phyloP scores from a whole-genome alignment of 2,888 invertebrate genomes.

The Drosophila ustulata region DNA sequence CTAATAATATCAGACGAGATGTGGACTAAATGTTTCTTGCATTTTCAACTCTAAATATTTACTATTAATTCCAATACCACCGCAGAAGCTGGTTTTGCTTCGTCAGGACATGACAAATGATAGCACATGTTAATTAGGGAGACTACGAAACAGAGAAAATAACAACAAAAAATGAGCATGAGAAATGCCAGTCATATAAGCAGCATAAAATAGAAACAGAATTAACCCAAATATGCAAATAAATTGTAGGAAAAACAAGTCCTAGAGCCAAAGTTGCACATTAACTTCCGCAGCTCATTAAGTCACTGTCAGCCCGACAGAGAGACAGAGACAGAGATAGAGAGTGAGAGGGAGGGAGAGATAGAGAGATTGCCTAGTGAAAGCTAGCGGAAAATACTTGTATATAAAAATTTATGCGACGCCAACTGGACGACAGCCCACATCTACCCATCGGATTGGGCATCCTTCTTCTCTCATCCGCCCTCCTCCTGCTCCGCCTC shows the following conservation, averaged over 20 bases:
- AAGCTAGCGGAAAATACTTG: constrained; percentile 59
- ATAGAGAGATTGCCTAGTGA: constrained; percentile 26
- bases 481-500: not conserved
- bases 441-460: constrained; percentile 8
- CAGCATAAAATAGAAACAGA: constrained; percentile 52
- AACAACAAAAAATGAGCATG: too few species aligned
- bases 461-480: not conserved
- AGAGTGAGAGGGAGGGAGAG: not conserved
- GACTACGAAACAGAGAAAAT: constrained; percentile 21
- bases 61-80: constrained; percentile 2
- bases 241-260: constrained; percentile 64
- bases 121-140: constrained; percentile 47
- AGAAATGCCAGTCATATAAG: constrained; percentile 49
- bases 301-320: constrained; percentile 68
- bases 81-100: not conserved
- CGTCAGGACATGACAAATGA: constrained; percentile 31
- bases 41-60: not conserved
- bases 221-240: constrained; percentile 80
- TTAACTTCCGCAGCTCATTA: constrained; percentile 82
- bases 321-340: not conserved
- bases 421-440: constrained; percentile 76
- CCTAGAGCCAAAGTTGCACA: constrained; percentile 64
- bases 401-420: constrained; percentile 76
- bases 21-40: not conserved
- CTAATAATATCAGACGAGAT: not conserved